A percentile compares a stretch with the other conserved stretches of the same genome.
phyloP scores from a whole-genome alignment of 2,113 vertebrate species.

The Gymnorhina tibicen region DNA sequence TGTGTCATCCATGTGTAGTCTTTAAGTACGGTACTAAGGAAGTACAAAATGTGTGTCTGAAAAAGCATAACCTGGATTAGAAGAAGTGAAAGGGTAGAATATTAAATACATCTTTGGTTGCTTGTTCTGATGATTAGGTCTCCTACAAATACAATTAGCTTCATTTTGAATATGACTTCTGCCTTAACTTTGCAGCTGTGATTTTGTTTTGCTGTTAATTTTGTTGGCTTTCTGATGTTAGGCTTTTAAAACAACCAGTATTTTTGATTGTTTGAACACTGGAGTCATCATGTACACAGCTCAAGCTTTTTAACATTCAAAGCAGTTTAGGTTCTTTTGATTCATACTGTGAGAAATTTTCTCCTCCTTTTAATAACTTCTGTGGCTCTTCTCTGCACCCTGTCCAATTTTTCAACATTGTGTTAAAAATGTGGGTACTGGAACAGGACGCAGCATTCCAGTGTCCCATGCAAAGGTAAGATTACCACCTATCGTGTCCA shows the following conservation, averaged over 20 bases:
- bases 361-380: neutral
- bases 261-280: neutral
- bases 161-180: neutral
- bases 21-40: neutral
- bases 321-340: neutral
- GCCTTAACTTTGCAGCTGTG: neutral
- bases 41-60: neutral
- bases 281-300: neutral
- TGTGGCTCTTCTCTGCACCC: neutral
- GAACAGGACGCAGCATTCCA: neutral
- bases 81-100: neutral
- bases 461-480: neutral
- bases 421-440: neutral
- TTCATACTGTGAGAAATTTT: neutral
- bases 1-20: neutral
- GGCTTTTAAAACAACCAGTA: neutral
- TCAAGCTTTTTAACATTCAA: neutral
- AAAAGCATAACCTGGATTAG: neutral
- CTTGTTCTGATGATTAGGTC: neutral
- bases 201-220: neutral
- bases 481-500: fast-evolving
- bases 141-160: neutral
- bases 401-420: neutral
- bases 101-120: neutral
- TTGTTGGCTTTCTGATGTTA: neutral